phyloP scores from a whole-genome alignment of 2,797 vertebrate species.

The Acipenser oxyrinchus region DNA sequence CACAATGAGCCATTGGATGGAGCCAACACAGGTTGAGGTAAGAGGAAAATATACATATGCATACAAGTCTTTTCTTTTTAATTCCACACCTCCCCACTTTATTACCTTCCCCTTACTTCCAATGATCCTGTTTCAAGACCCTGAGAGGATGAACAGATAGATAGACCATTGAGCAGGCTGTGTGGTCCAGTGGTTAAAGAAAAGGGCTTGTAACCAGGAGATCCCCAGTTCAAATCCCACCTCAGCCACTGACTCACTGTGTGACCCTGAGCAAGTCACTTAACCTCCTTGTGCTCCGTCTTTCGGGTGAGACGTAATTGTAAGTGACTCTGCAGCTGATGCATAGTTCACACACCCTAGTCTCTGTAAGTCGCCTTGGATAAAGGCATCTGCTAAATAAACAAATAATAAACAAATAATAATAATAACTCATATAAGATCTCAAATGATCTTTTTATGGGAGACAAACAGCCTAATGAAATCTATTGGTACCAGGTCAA shows the following conservation, averaged over 20 bases:
- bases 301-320: no score
- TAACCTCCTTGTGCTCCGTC: no score
- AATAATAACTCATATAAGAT: conserved; percentile 22
- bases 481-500: conserved; percentile 34
- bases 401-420: no score
- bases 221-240: no score
- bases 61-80: neutral
- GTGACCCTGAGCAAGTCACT: no score
- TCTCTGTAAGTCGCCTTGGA: no score
- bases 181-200: no score
- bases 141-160: neutral
- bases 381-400: no score
- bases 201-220: no score
- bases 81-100: neutral
- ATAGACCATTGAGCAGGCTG: neutral
- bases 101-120: neutral
- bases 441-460: conserved; percentile 34
- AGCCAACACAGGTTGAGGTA: conserved; percentile 79
- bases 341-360: no score
- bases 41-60: conserved; percentile 14
- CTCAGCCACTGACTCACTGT: no score
- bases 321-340: no score
- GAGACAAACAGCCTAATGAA: conserved; percentile 36
- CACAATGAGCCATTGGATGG: conserved; percentile 77
- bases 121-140: neutral